Conservation (phyloP, 2,797 vertebrate genomes). For the Chaunax sp. region DNA sequence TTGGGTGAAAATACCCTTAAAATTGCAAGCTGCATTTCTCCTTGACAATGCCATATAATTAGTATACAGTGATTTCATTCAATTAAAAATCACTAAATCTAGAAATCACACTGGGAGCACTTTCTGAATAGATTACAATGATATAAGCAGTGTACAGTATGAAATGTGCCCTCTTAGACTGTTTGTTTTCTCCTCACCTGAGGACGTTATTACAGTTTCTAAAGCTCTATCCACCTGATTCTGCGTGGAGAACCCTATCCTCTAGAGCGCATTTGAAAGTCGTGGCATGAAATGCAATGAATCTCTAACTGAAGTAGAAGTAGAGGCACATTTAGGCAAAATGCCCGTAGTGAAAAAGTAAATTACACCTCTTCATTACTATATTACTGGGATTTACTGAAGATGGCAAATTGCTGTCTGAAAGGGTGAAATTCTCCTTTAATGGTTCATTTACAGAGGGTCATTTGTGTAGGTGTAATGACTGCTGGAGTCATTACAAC, state of each 20-base stretch:
- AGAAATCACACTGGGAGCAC: no score
- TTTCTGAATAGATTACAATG: no score
- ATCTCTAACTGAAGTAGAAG: slow-evolving; percentile 1
- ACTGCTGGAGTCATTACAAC: not conserved
- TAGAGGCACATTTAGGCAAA: not conserved
- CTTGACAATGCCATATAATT: no score
- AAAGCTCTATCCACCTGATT: slow-evolving; percentile 6
- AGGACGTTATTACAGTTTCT: slow-evolving; percentile 12
- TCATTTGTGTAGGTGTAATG: slow-evolving; percentile 14
- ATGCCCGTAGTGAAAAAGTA: not conserved
- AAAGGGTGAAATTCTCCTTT: not conserved
- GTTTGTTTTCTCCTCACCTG: not conserved
- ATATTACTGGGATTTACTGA: not conserved
- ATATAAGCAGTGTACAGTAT: not conserved
- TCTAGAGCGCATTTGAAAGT: slow-evolving; percentile 32
- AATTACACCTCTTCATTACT: slow-evolving; percentile 18
- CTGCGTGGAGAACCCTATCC: slow-evolving; percentile 4
- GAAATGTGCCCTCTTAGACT: not conserved
- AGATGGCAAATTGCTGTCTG: not conserved
- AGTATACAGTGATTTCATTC: no score
- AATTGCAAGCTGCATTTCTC: not conserved
- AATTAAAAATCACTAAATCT: no score
- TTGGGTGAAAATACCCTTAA: not conserved
- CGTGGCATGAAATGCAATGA: slow-evolving; percentile 13
- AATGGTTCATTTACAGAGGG: not conserved